Conservation (phyloP, 2,113 vertebrate species). For the Craseonycteris thonglongyai region DNA sequence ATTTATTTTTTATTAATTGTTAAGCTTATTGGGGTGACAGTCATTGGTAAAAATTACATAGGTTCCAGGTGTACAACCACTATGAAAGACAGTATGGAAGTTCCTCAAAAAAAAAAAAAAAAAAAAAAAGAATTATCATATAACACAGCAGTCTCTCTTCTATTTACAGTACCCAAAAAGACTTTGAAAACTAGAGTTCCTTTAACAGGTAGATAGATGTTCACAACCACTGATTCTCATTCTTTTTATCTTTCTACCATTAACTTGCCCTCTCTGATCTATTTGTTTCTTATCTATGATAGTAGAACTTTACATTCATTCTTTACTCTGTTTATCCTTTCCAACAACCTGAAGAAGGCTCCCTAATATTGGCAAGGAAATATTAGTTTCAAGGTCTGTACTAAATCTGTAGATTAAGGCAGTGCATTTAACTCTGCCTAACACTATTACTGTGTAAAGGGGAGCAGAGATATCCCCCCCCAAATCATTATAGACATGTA, state of each 20-base stretch:
- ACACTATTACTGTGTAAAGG: not conserved
- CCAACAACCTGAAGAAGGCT: not conserved
- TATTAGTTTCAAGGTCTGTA: not conserved
- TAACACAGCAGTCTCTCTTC: too few relatives aligned
- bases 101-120: too few relatives aligned
- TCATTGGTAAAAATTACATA: too few relatives aligned
- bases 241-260: not conserved
- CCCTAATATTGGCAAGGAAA: not conserved
- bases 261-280: not conserved
- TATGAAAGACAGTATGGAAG: too few relatives aligned
- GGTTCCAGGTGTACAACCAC: too few relatives aligned
- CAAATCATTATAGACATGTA: not conserved
- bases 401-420: not conserved
- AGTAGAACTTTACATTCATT: not conserved
- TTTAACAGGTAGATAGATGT: not conserved
- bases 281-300: not conserved
- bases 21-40: too few relatives aligned
- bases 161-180: too few relatives aligned
- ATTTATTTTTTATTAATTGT: too few relatives aligned
- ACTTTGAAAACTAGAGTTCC: too few relatives aligned
- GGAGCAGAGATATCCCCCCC: not conserved
- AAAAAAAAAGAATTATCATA: too few relatives aligned
- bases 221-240: not conserved
- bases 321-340: not conserved
- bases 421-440: not conserved